Evolutionary conservation across 2,797 vertebrate species (phyloP), one percentile per base, ranked within the genome.

Genomic region (Carcharodon carcharias): DNA sequence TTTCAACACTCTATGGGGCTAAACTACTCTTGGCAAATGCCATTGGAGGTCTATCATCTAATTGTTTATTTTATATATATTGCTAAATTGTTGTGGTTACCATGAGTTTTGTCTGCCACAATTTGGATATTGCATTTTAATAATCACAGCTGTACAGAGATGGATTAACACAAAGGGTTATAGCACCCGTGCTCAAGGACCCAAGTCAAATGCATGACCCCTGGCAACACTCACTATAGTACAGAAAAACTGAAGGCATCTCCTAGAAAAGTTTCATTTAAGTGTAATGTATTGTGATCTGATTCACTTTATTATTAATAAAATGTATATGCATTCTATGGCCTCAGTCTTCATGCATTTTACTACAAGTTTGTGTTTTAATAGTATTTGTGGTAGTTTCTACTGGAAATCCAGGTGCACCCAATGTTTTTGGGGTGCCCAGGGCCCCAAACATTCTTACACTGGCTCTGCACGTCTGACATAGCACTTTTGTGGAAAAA

Each of bases 51-150:
- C 5, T 63, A 63, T 92, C 56, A 63, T 18, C 31, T 92, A 63
- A 31, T 2, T 82, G 40, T 65, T 14, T 8, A 92, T 65, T 63
- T 61, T 65, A 40, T 65, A 63, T 63, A 92, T 31, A 91, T 40
- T 65, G 23, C 12, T 26, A 93, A 65, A 65, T 26, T 45, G 18
- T 21, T 92, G 31, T 23, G 35, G n/a, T 45, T 67, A 67, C 18
- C n/a, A 23, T 63, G 63, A 45, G 63, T 65, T 93, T 61, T 91
- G 88, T 91, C 56, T 67, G 91, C n/a, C 63, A 93, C 91, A n/a
- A 93, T 93, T 93, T 67, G 18, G n/a, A 31, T 21, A 91, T 35
- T 63, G 16, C 31, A 61, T 28, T 61, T 61, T 18, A 12, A 35
- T 35, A 61, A 16, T 91, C 14, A 61, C 88, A 35, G 14, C 31